phyloP scores from a whole-genome alignment of 2,888 invertebrate species.

The Eumerus sabulonum region DNA sequence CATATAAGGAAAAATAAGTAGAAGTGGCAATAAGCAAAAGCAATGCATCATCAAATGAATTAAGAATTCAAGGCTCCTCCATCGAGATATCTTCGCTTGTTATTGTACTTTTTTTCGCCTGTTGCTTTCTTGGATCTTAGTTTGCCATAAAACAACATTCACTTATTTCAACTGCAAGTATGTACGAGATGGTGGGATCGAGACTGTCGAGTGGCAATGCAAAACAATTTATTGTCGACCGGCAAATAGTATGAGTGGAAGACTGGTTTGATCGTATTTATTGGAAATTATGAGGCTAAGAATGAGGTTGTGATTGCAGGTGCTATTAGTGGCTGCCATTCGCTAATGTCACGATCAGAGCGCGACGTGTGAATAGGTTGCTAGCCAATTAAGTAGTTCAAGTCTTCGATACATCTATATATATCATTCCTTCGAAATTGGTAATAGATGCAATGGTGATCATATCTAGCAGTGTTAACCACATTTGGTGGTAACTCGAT shows the following conservation, averaged over 20 bases:
- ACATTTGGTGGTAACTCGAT: no score
- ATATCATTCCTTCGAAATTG: no score
- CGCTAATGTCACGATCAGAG: constrained; percentile 31
- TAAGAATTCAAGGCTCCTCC: constrained; percentile 56
- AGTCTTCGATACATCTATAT: no score
- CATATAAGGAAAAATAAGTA: constrained; percentile 13
- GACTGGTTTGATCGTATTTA: background rate
- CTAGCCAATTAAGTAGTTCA: no score
- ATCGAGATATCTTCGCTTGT: constrained; percentile 57
- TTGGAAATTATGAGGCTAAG: background rate
- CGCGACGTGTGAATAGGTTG: no score
- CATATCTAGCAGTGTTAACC: no score
- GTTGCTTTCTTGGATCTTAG: background rate
- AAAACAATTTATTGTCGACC: no score
- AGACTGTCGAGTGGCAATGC: background rate
- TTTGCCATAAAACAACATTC: constrained; percentile 60
- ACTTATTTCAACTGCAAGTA: constrained; percentile 46
- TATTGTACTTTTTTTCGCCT: background rate
- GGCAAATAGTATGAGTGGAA: background rate
- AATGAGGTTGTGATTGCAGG: background rate
- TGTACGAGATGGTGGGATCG: background rate
- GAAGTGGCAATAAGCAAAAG: constrained; percentile 19
- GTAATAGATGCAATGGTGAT: no score
- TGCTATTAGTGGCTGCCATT: constrained; percentile 13
- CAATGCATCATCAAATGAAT: constrained; percentile 51